phyloP scores from a whole-genome alignment of 2,888 invertebrate species.

The Harpalus rufipes region DNA sequence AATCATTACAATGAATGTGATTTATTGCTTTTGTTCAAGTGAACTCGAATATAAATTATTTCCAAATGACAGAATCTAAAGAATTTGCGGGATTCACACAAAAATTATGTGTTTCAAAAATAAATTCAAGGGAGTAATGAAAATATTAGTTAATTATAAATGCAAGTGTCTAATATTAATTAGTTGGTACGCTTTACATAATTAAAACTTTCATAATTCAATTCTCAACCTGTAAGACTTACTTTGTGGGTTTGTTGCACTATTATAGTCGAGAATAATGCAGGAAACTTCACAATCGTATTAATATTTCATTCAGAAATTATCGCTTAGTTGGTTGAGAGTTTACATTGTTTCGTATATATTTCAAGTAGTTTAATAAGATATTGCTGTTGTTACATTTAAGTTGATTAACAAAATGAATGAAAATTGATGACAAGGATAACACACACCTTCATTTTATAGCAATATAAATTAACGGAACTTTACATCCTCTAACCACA shows the following conservation, averaged over 20 bases:
- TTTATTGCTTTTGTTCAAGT: constrained; percentile 22
- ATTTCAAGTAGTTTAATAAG: background rate
- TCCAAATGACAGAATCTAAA: background rate
- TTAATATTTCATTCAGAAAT: background rate
- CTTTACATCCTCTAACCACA: no score
- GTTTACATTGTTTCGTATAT: background rate
- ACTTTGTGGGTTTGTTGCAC: background rate
- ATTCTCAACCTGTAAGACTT: constrained; percentile 3
- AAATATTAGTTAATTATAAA: background rate
- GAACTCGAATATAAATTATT: constrained; percentile 15
- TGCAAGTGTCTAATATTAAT: background rate
- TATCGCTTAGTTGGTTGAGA: background rate
- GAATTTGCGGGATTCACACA: background rate
- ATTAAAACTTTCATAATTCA: constrained; percentile 39
- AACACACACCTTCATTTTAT: no score
- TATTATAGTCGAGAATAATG: constrained; percentile 3
- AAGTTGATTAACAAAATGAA: no score
- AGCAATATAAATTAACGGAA: no score
- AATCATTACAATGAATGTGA: constrained; percentile 34
- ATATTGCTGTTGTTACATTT: background rate
- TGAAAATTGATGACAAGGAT: no score
- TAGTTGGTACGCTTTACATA: background rate
- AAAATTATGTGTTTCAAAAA: background rate
- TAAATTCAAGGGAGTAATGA: background rate
- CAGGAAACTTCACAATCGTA: background rate